phyloP scores from a whole-genome alignment of 2,797 vertebrate species.

The Mormyrops boulengeri region DNA sequence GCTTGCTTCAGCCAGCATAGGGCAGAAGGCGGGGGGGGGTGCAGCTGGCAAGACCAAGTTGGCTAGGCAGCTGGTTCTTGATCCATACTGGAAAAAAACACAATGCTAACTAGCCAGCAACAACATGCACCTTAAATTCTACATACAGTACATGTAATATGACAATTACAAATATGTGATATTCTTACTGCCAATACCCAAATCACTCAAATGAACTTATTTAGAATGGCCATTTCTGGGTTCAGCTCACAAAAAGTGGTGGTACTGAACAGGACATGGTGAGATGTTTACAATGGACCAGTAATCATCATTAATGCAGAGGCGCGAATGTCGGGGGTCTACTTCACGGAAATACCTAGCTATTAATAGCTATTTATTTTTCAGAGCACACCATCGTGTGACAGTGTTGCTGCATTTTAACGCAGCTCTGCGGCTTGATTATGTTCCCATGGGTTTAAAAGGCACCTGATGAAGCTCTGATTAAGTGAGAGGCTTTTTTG shows the following conservation, averaged over 20 bases:
- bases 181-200: not conserved
- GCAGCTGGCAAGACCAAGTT: not conserved
- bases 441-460: not conserved
- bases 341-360: not conserved
- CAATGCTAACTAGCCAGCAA: not conserved
- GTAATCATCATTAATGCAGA: not conserved
- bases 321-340: not conserved
- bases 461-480: not conserved
- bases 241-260: not conserved
- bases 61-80: not conserved
- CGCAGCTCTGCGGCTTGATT: not conserved
- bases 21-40: not conserved
- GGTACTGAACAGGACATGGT: not conserved
- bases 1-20: not conserved
- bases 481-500: not conserved
- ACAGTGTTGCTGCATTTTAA: not conserved
- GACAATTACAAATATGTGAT: not conserved
- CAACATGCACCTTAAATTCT: not conserved
- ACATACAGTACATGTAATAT: not conserved
- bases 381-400: not conserved
- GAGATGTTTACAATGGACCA: not conserved
- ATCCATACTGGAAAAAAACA: not conserved
- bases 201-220: not conserved
- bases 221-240: not conserved
- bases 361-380: slow-evolving; percentile 6